Evolutionary conservation across 37 sponge, comb jelly and placozoan genomes (phyloP).

Genomic region (Oopsacas minuta): DNA sequence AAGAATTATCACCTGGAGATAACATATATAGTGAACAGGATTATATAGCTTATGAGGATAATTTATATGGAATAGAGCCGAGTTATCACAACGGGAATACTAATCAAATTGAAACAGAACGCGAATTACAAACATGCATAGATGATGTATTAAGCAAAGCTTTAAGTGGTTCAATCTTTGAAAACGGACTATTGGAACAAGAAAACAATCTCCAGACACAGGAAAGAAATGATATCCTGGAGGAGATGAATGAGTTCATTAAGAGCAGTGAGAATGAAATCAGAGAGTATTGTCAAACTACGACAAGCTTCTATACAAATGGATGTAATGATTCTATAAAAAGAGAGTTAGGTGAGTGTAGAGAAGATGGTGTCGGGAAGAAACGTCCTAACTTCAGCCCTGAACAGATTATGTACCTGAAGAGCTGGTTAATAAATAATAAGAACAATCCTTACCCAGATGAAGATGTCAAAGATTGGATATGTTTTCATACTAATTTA

Average conservation of each 20-base stretch:
- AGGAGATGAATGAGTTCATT: neutral
- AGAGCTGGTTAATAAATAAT: neutral
- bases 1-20: no score
- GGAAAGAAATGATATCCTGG: neutral
- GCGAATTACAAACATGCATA: no score
- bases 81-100: no score
- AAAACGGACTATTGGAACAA: neutral
- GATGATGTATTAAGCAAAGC: neutral
- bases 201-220: neutral
- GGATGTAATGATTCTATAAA: neutral
- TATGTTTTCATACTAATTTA: neutral
- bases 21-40: no score
- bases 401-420: neutral
- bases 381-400: neutral
- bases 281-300: neutral
- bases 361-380: neutral
- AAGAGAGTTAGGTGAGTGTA: neutral
- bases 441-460: neutral
- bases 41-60: no score
- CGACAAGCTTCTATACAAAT: neutral
- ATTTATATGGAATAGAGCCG: no score
- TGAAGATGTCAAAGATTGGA: neutral
- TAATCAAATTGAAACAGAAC: no score
- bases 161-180: neutral
- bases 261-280: neutral